phyloP scores from a whole-genome alignment of 2,113 vertebrate genomes.

The Leptocoma aspasia region DNA sequence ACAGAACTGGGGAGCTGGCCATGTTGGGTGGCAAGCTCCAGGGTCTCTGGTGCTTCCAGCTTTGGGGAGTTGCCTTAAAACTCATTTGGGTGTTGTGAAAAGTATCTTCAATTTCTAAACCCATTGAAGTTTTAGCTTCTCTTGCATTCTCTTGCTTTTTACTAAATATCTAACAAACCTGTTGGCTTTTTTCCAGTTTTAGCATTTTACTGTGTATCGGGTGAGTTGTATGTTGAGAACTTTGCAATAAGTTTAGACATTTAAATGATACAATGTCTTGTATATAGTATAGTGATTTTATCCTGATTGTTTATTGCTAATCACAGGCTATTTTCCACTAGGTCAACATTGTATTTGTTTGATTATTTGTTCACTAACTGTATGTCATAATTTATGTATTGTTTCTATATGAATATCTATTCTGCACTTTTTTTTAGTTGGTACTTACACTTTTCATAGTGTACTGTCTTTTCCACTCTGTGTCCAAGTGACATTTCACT shows the following conservation, averaged over 20 bases:
- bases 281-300: neutral
- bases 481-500: neutral
- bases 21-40: neutral
- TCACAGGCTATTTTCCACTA: neutral
- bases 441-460: neutral
- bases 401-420: neutral
- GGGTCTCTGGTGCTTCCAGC: neutral
- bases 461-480: neutral
- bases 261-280: neutral
- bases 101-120: neutral
- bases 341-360: neutral
- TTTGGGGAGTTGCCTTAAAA: neutral
- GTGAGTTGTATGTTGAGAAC: neutral
- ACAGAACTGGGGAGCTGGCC: neutral
- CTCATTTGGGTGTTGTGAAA: neutral
- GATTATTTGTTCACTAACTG: neutral
- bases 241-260: neutral
- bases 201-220: neutral
- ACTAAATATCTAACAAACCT: neutral
- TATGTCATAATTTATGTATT: neutral
- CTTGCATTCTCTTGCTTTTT: neutral
- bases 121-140: neutral
- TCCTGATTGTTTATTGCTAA: neutral
- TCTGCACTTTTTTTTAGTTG: neutral
- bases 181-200: neutral